phyloP scores from a whole-genome alignment of 2,888 invertebrate genomes.

The Scaptomyza flava region DNA sequence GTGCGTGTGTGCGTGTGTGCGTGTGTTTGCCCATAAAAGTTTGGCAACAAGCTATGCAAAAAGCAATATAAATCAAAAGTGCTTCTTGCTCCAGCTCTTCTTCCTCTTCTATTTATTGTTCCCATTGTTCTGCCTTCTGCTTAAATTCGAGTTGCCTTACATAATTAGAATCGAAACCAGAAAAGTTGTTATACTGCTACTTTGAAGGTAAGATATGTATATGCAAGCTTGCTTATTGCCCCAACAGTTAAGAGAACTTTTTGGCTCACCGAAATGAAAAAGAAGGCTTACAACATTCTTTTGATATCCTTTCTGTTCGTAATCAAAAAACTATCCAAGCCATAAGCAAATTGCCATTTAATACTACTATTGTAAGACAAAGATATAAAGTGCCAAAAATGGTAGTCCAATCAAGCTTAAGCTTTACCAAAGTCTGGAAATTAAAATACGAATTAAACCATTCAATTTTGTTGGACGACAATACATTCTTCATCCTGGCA shows the following conservation, averaged over 20 bases:
- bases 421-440: neutral
- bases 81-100: neutral
- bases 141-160: conserved; percentile 1
- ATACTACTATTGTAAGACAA: neutral
- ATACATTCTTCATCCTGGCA: neutral
- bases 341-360: neutral
- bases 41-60: conserved; percentile 22
- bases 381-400: neutral
- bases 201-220: conserved; percentile 1
- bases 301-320: neutral
- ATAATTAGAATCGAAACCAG: conserved; percentile 36
- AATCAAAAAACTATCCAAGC: neutral
- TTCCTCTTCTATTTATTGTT: neutral
- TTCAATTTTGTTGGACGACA: no score
- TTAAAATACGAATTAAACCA: no score
- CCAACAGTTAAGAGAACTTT: neutral
- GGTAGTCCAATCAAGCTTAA: neutral
- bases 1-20: neutral
- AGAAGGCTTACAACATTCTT: neutral
- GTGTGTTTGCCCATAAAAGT: conserved; percentile 16
- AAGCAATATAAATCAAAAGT: conserved; percentile 36
- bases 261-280: no score
- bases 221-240: neutral
- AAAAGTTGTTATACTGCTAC: conserved; percentile 1
- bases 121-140: neutral